Evolutionary conservation across 2,888 invertebrate species (phyloP), one percentile per base, ranked within the genome.

Genomic region (Drosophila mimica): DNA sequence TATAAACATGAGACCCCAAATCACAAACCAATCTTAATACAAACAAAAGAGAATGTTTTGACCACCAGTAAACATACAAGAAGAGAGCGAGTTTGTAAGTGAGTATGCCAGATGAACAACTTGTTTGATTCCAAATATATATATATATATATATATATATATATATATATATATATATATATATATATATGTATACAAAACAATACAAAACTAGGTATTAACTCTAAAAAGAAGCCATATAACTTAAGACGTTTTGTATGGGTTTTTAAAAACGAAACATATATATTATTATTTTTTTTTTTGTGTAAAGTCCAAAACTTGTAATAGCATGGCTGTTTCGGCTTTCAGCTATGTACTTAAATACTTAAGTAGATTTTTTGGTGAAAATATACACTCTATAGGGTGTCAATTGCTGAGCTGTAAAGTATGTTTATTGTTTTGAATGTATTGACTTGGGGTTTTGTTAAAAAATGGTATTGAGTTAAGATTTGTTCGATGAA

Each of bases 41-140:
- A 57, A 57, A 74, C 51, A 56, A 56, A 11, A 48, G 28, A 34
- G 46, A 67, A 67, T 67, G 66, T 36, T 46, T 34, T 31, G 33
- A 46, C 46, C 25, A 25, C 46, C 46, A 46, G 20, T 46, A 46
- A 46, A 25, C 25, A 20, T 15, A 46, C 4, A 46, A 25, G 20
- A 43, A 11, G 43, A 43, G 43, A 20, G 43, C 43, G 20, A 20
- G 43, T 43, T 20, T 43, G 43, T 43, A 20, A 20, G 20, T 43
- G 43, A 46, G 15, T 25, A 46, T 20, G 46, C 46, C 46, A 13
- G 20, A 13, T 40, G 9, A 40, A 9, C 40, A 40, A n/a, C 40
- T n/a, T 40, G n/a, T n/a, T 40, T 40, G n/a, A 40, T 40, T n/a
- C 38, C 17, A 40, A 38, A 4, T 20, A 43, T n/a, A 11, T 13